Conservation (phyloP, 2,888 invertebrate genomes). For the Eupithecia dodoneata region DNA sequence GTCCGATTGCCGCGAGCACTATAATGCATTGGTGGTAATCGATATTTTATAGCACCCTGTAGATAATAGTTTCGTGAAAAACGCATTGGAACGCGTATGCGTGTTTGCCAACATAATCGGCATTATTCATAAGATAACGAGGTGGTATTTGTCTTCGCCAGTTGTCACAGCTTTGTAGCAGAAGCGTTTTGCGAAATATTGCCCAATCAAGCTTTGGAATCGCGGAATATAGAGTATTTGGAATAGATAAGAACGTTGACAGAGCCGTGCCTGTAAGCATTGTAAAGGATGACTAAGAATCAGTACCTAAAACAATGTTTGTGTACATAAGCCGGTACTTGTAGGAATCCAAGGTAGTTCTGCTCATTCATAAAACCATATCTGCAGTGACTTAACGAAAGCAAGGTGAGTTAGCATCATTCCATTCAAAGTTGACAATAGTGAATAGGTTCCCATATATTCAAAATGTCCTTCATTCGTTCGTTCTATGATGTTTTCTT, state of each 20-base stretch:
- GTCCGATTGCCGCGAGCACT: slow-evolving; percentile 33
- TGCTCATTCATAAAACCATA: slow-evolving; percentile 23
- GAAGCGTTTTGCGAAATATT: slow-evolving; percentile 79
- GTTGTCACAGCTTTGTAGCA: slow-evolving; percentile 78
- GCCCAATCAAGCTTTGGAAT: slow-evolving; percentile 66
- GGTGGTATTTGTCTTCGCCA: slow-evolving; percentile 77
- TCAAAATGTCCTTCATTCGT: slow-evolving; percentile 24
- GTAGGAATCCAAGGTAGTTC: slow-evolving; percentile 4
- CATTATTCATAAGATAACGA: slow-evolving; percentile 84
- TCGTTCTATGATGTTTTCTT: slow-evolving; percentile 5
- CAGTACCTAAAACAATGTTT: neutral
- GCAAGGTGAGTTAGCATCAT: slow-evolving; percentile 16
- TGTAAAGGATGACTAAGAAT: slow-evolving; percentile 40
- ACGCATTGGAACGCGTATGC: slow-evolving; percentile 72
- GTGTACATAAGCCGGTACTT: neutral
- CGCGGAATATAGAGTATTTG: slow-evolving; percentile 55
- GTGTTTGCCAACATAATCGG: slow-evolving; percentile 82
- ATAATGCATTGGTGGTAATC: slow-evolving; percentile 28
- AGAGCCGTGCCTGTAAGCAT: slow-evolving; percentile 51
- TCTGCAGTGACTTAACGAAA: slow-evolving; percentile 14
- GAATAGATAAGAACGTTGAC: slow-evolving; percentile 62
- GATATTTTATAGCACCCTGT: slow-evolving; percentile 62
- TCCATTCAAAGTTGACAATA: slow-evolving; percentile 25
- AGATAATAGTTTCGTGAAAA: slow-evolving; percentile 74
- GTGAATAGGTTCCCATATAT: slow-evolving; percentile 30